Conservation (phyloP, 2,113 vertebrate genomes). For the Amia ocellicauda region DNA sequence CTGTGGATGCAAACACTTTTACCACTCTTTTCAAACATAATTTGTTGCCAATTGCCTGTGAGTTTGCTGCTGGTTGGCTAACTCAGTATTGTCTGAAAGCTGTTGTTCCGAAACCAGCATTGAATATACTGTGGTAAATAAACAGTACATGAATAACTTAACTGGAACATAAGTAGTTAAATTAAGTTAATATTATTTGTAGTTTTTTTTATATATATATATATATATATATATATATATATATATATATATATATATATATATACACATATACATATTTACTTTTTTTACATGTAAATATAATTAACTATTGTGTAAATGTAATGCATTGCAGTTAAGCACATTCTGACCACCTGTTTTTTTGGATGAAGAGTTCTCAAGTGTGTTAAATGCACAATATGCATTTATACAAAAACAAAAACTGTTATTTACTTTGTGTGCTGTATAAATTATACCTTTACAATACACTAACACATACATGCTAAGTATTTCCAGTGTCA, state of each 20-base stretch:
- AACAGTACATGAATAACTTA: slow-evolving; percentile 31
- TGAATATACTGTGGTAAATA: slow-evolving; percentile 33
- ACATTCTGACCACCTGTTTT: slow-evolving; percentile 15
- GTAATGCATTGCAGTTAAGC: slow-evolving; percentile 26
- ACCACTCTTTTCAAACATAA: slow-evolving; percentile 16
- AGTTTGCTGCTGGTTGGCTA: slow-evolving; percentile 88
- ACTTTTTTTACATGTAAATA: slow-evolving; percentile 32
- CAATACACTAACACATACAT: slow-evolving; percentile 16
- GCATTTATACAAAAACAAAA: slow-evolving; percentile 32
- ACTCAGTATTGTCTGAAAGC: slow-evolving; percentile 52
- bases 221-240: slow-evolving; percentile 17
- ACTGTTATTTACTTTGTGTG: slow-evolving; percentile 21
- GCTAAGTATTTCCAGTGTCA: slow-evolving; percentile 11
- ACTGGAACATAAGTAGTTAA: slow-evolving; percentile 35
- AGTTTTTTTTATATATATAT: slow-evolving; percentile 28
- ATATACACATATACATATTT: no score
- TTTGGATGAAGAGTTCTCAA: slow-evolving; percentile 26
- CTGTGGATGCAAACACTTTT: background rate
- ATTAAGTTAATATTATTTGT: slow-evolving; percentile 37
- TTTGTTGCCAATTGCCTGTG: slow-evolving; percentile 41
- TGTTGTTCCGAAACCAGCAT: slow-evolving; percentile 40
- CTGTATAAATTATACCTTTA: slow-evolving; percentile 24
- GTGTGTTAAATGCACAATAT: slow-evolving; percentile 44
- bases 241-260: no score
- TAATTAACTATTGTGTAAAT: slow-evolving; percentile 20